These are phyloP conservation scores for Apogon talboti DNA, from an alignment of 2,797 vertebrate genomes.

Conservation along the genomic window DNA sequence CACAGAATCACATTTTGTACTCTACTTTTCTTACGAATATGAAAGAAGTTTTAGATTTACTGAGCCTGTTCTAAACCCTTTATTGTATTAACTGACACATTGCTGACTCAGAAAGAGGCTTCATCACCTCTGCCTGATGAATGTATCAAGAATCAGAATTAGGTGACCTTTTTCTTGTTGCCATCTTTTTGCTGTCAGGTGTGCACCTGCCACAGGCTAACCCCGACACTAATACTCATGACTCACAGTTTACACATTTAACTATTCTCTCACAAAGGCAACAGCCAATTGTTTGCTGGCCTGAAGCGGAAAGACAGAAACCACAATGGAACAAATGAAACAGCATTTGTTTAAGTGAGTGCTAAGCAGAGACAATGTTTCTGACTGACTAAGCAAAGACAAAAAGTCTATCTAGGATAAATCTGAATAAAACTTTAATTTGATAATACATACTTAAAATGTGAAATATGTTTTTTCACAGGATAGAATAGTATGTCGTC, in stretches of 20 bases:
- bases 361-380: too few relatives aligned
- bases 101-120: neutral
- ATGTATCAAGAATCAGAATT: neutral
- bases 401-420: neutral
- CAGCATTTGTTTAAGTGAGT: slow-evolving; percentile 7
- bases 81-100: neutral
- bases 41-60: too few relatives aligned
- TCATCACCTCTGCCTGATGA: neutral
- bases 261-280: neutral
- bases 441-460: too few relatives aligned
- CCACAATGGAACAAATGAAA: slow-evolving; percentile 45
- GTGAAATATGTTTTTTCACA: too few relatives aligned
- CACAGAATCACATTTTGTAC: neutral
- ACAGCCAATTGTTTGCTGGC: neutral
- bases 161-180: neutral
- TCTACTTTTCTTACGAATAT: too few relatives aligned
- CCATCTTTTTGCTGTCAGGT: slow-evolving; percentile 6
- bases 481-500: too few relatives aligned
- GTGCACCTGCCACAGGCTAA: slow-evolving; percentile 19
- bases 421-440: too few relatives aligned
- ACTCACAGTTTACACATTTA: slow-evolving; percentile 41
- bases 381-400: neutral
- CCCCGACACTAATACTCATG: slow-evolving; percentile 7
- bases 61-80: neutral
- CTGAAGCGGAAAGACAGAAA: slow-evolving; percentile 34